These are phyloP conservation scores for Mus minutoides DNA, from an alignment of 2,797 vertebrate species.

Conservation along the genomic window DNA sequence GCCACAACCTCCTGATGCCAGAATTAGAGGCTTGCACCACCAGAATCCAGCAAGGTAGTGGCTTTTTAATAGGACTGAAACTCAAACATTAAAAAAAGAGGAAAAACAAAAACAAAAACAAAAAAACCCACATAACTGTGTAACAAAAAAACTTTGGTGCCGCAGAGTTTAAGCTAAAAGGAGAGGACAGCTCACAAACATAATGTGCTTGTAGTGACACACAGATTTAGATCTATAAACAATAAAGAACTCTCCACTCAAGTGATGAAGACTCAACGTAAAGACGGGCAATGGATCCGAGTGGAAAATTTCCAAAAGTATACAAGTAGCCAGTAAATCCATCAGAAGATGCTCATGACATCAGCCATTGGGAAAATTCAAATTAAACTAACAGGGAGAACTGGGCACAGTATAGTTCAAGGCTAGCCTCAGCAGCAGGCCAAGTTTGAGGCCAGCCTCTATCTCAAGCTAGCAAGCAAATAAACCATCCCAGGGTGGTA, in stretches of 20 bases:
- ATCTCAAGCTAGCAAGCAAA: background rate
- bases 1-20: background rate
- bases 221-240: background rate
- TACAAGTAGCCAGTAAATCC: background rate
- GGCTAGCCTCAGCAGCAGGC: background rate
- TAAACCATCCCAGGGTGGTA: background rate
- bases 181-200: background rate
- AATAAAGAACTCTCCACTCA: background rate
- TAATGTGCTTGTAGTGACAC: background rate
- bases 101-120: no score
- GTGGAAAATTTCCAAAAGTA: background rate
- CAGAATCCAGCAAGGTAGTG: background rate
- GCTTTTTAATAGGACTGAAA: constrained; percentile 38
- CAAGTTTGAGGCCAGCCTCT: background rate
- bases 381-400: background rate
- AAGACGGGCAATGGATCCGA: background rate
- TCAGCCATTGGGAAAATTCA: background rate
- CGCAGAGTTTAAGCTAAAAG: background rate
- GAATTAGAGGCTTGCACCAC: background rate
- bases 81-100: background rate
- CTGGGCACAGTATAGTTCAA: background rate
- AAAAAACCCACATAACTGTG: background rate
- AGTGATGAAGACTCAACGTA: background rate
- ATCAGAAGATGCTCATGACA: background rate
- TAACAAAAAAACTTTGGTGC: background rate